Evolutionary conservation across 2,113 vertebrate genomes (phyloP).

Genomic region (Ochotona curzoniae): DNA sequence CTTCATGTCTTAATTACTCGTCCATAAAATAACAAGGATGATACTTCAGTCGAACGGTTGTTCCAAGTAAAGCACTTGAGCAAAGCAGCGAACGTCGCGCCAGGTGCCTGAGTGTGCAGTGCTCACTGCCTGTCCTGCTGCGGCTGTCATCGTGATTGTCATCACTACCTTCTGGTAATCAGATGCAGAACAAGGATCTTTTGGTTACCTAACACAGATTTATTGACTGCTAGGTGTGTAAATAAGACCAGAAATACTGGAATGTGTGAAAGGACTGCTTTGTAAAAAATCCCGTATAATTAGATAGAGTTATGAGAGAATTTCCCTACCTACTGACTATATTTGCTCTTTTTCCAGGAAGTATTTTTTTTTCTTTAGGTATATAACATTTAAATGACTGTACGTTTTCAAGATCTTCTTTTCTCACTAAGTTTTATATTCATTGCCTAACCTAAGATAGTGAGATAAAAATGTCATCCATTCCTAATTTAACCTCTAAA

Average conservation of each 20-base stretch:
- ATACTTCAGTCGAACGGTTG: no score
- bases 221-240: background rate
- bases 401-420: background rate
- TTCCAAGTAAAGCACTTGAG: background rate
- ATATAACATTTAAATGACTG: background rate
- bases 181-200: background rate
- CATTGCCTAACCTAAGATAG: background rate
- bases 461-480: background rate
- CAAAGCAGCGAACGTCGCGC: background rate
- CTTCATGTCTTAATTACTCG: background rate
- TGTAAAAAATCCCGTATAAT: background rate
- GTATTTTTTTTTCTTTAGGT: constrained; percentile 19
- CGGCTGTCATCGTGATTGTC: no score
- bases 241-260: background rate
- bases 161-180: background rate
- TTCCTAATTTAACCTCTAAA: background rate
- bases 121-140: background rate
- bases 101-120: no score
- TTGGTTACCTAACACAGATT: no score
- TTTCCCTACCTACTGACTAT: background rate
- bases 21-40: background rate
- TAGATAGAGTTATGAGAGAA: background rate
- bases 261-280: background rate
- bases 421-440: background rate
- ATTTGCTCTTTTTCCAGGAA: no score